A percentile compares a stretch with the other conserved stretches of the same genome.
These are phyloP conservation scores for Drosophila putrida DNA, from an alignment of 2,888 invertebrate species.

Conservation along the genomic window DNA sequence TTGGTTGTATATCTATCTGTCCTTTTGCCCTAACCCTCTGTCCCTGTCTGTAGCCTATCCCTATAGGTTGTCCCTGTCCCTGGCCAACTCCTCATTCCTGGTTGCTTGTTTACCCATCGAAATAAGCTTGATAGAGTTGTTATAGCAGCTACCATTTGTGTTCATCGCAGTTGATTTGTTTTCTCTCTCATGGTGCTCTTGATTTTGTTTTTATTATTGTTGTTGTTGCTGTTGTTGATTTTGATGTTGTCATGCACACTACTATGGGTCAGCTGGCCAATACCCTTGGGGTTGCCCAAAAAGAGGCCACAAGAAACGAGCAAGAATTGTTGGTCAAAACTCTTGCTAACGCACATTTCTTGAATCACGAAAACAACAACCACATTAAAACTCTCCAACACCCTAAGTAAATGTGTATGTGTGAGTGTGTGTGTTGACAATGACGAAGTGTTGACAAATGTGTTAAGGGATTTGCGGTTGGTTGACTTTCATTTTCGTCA, in stretches of 20 bases:
- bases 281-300: constrained; percentile 26
- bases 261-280: constrained; percentile 45
- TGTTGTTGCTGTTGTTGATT: constrained; percentile 16
- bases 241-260: constrained; percentile 34
- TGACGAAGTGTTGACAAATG: constrained; percentile 84
- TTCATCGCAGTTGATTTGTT: constrained; percentile 73
- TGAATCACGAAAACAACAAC: constrained; percentile 2
- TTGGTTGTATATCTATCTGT: too few relatives aligned
- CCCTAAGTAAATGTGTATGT: background rate
- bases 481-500: constrained; percentile 68
- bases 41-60: too few relatives aligned
- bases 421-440: constrained; percentile 65
- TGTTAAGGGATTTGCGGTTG: constrained; percentile 83
- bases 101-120: constrained; percentile 65
- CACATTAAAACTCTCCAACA: constrained; percentile 9
- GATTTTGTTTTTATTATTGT: background rate
- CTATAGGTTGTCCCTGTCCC: too few relatives aligned
- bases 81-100: too few relatives aligned
- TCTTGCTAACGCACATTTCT: background rate
- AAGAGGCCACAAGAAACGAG: constrained; percentile 55
- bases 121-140: constrained; percentile 79
- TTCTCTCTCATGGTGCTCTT: constrained; percentile 44
- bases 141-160: constrained; percentile 72
- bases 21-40: too few relatives aligned
- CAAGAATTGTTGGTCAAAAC: constrained; percentile 73